Conservation (phyloP, 2,113 vertebrate genomes). For the Rana temporaria region DNA sequence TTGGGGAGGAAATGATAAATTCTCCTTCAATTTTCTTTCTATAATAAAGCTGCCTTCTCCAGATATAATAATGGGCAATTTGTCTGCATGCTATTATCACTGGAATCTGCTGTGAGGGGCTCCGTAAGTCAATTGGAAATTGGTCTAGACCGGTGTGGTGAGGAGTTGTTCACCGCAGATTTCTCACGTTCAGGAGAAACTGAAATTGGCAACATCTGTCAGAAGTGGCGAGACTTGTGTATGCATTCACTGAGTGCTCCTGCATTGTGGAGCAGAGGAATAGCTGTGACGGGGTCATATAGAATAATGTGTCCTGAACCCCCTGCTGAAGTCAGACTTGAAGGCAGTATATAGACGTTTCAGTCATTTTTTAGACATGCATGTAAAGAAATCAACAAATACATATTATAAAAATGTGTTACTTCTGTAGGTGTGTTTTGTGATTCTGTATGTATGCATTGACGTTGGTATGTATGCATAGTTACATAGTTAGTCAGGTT, state of each 20-base stretch:
- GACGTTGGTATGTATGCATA: too few species aligned
- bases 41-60: constrained; percentile 17
- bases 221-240: not conserved
- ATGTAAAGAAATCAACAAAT: too few species aligned
- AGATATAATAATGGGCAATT: constrained; percentile 47
- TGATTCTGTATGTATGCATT: too few species aligned
- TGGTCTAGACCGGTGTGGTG: constrained; percentile 40
- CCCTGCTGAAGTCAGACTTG: too few species aligned
- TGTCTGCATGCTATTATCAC: constrained; percentile 36
- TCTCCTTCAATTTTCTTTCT: constrained; percentile 41
- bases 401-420: too few species aligned
- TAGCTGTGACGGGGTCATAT: not conserved
- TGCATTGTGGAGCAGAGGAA: not conserved
- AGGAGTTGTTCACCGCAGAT: not conserved
- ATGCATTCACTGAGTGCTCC: not conserved
- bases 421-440: too few species aligned
- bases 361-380: too few species aligned
- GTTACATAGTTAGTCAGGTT: too few species aligned
- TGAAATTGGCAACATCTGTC: constrained; percentile 41
- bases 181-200: constrained; percentile 11
- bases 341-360: too few species aligned
- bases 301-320: too few species aligned
- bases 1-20: constrained; percentile 37
- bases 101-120: constrained; percentile 18
- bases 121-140: constrained; percentile 42